Base-by-base conservation (phyloP, 2,797 vertebrate genomes). In the Sylvilagus floridanus region DNA sequence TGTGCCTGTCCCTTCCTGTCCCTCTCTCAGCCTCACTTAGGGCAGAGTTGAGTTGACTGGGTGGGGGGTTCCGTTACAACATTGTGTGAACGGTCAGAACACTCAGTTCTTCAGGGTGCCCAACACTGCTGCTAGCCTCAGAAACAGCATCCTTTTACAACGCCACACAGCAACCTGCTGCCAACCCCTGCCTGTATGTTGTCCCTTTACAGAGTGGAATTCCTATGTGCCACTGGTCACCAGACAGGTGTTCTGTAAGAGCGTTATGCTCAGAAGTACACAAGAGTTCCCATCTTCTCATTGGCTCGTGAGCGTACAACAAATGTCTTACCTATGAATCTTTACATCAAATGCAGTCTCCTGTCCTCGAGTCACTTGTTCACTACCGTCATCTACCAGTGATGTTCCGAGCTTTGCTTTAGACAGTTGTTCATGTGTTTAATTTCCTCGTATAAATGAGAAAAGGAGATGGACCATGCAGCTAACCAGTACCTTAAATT, bases 11-110 rank as follows among this genome's bases (percentile, higher is more conserved):
- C 13, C 96, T 97, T 99, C 99, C 98, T 98, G 96, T 97, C 50
- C 35, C 47, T 97, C 98, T 98, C 98, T 97, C 98, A 98, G 98
- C 98, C 98, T 99, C 98, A 97, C 98, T 98, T 99, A 98, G 98
- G 99, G 98, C 96, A 98, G 97, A 98, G 97, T 98, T 97, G 96
- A 97, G 98, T 97, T 98, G 96, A 98, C 98, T 98, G 96, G 95
- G 98, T 97, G 95, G 96, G 98, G 98, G 97, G 96, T 98, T 97
- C 97, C 97, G 94, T 97, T 91, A 88, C 96, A 94, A 93, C 97
- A 76, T 88, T 98, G 97, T 98, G 97, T 96, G 97, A 95, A 96
- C 95, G 96, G 96, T 97, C 97, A 84, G 91, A 94, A 95, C 94
- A 97, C 92, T 97, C 93, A 97, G 96, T 95, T 97, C 96, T 82